Conservation (phyloP, 2,113 vertebrate genomes). For the Corydoras maculifer region DNA sequence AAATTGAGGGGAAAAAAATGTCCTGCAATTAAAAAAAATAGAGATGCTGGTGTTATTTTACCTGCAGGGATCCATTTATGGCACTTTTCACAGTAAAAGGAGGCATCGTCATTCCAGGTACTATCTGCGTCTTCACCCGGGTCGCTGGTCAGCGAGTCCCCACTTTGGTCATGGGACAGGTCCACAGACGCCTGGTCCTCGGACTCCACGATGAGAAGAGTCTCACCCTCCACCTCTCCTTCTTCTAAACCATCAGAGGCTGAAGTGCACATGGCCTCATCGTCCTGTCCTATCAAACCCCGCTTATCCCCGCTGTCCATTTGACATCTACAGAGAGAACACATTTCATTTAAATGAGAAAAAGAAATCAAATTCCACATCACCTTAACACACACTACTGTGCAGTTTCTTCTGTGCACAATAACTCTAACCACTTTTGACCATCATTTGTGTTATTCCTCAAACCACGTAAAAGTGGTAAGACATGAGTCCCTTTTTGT, state of each 20-base stretch:
- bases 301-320: conserved; percentile 81
- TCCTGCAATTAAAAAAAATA: background rate
- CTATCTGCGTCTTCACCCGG: conserved; percentile 73
- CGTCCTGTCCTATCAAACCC: conserved; percentile 66
- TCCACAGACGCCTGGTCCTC: conserved; percentile 94
- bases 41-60: conserved; percentile 54
- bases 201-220: conserved; percentile 87
- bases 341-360: background rate
- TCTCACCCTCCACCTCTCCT: conserved; percentile 94
- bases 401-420: no score
- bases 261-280: conserved; percentile 80
- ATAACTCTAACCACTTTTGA: no score
- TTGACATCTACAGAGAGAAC: background rate
- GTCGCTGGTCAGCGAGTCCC: conserved; percentile 91
- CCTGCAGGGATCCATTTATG: conserved; percentile 93
- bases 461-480: no score
- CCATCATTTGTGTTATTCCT: no score
- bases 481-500: no score
- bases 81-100: conserved; percentile 94
- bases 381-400: no score
- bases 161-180: conserved; percentile 92
- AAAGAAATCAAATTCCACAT: no score
- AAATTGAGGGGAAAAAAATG: no score
- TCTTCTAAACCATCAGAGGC: conserved; percentile 91
- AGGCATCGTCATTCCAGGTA: conserved; percentile 85